These are phyloP conservation scores for Lithobates pipiens DNA, from an alignment of 2,797 vertebrate genomes.

Conservation along the genomic window DNA sequence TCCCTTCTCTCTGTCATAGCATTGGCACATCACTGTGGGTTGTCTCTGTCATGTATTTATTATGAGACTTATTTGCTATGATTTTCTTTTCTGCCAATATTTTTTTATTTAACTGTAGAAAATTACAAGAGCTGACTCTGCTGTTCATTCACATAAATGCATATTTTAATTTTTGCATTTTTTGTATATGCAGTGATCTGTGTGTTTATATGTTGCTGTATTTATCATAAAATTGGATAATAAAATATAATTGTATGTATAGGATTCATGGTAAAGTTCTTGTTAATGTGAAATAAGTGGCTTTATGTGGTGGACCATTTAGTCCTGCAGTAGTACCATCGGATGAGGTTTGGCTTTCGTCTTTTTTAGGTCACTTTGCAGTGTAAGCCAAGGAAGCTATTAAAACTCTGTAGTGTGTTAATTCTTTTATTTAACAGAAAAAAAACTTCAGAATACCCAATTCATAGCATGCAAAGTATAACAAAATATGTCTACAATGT, in stretches of 20 bases:
- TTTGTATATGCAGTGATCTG: background rate
- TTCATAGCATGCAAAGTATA: no score
- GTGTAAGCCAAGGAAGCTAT: no score
- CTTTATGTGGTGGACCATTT: no score
- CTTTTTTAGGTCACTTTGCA: no score
- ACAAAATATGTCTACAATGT: no score
- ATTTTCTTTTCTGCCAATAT: background rate
- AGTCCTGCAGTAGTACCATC: no score
- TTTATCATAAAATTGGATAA: conserved; percentile 2
- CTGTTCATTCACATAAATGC: background rate
- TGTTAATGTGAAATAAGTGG: no score
- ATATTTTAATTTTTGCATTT: background rate
- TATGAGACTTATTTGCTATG: background rate
- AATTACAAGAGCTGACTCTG: background rate
- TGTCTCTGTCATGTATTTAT: background rate
- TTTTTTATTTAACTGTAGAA: background rate
- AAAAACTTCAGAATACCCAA: no score
- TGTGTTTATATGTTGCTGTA: background rate
- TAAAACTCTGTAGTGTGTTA: no score
- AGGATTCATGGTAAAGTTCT: background rate
- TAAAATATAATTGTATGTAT: background rate
- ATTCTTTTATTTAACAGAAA: no score
- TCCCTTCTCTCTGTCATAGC: background rate
- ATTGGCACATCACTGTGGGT: background rate
- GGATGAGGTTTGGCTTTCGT: no score